Evolutionary conservation across 2,888 invertebrate genomes (phyloP).

Genomic region (Spilosoma lubricipeda): DNA sequence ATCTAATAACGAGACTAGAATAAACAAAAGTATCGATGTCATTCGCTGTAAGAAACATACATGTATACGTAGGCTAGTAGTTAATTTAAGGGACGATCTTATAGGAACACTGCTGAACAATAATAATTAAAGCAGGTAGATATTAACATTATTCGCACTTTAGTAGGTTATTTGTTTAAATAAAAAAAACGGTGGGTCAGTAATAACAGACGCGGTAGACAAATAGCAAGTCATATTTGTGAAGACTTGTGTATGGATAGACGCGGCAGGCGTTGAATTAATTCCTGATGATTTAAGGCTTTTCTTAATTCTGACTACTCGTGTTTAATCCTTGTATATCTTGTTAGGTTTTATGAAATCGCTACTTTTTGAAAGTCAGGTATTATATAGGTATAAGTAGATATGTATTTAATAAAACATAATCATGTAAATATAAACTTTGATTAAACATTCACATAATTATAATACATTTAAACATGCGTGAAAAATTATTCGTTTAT

Average conservation of each 20-base stretch:
- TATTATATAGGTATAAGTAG: too few relatives aligned
- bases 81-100: conserved; percentile 18
- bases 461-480: too few relatives aligned
- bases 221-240: conserved; percentile 82
- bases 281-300: not conserved
- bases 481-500: too few relatives aligned
- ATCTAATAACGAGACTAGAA: too few relatives aligned
- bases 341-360: not conserved
- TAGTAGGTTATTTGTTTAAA: conserved; percentile 74
- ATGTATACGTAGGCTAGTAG: too few relatives aligned
- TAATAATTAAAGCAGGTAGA: conserved; percentile 44
- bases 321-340: not conserved
- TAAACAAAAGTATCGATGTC: not conserved
- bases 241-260: conserved; percentile 58
- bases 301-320: not conserved
- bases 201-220: conserved; percentile 66
- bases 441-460: not conserved
- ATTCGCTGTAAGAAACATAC: not conserved
- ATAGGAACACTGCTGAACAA: conserved; percentile 44
- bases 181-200: conserved; percentile 64
- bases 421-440: not conserved
- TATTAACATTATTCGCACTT: conserved; percentile 72
- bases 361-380: not conserved
- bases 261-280: conserved; percentile 42
- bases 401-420: too few relatives aligned